phyloP scores from a whole-genome alignment of 2,113 vertebrate species.

The Poeciliopsis retropinna region DNA sequence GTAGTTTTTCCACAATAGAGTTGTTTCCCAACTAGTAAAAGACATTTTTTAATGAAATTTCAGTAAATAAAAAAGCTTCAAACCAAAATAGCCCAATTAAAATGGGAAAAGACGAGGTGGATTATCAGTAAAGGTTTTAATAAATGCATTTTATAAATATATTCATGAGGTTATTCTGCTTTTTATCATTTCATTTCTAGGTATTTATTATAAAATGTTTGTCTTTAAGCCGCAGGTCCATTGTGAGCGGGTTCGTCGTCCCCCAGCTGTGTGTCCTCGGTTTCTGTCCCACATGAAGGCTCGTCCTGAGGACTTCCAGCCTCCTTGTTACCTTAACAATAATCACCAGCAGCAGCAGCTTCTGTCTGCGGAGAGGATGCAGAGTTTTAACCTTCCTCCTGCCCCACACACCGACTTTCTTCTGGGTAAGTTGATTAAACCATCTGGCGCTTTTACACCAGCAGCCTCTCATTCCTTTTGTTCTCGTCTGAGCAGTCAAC shows the following conservation, averaged over 20 bases:
- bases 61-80: background rate
- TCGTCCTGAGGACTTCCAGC: constrained; percentile 49
- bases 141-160: background rate
- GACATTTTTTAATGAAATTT: background rate
- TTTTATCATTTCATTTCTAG: background rate
- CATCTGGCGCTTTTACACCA: constrained; percentile 56
- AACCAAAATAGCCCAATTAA: background rate
- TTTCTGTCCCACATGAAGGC: constrained; percentile 76
- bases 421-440: constrained; percentile 57
- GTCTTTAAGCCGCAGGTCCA: constrained; percentile 44
- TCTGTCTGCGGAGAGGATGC: constrained; percentile 34
- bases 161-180: no score
- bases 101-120: background rate
- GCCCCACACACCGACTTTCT: constrained; percentile 21
- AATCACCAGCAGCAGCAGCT: constrained; percentile 39
- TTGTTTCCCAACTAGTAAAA: no score
- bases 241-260: background rate
- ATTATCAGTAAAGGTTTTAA: background rate
- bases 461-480: constrained; percentile 26
- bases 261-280: constrained; percentile 59
- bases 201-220: background rate
- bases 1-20: no score
- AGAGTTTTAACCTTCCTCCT: background rate
- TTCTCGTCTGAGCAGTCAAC: constrained; percentile 17
- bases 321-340: constrained; percentile 32